Conservation (phyloP, 2,888 invertebrate species). For the Synergus japonicus region DNA sequence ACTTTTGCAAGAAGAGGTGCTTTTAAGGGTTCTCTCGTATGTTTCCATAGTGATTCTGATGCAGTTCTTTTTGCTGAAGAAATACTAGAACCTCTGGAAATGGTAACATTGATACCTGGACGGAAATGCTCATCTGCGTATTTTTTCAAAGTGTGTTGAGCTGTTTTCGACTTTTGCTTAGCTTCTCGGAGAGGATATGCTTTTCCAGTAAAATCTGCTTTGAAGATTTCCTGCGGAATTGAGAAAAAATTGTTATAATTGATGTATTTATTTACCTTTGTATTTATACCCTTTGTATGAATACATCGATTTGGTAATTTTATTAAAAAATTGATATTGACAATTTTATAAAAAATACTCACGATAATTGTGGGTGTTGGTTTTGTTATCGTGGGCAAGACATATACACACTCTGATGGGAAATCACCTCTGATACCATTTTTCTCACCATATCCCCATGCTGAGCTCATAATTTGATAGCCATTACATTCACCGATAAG, state of each 20-base stretch:
- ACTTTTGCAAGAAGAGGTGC: conserved; percentile 90
- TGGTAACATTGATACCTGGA: conserved; percentile 77
- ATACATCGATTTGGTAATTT: background rate
- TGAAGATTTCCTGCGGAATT: conserved; percentile 73
- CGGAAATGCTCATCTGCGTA: conserved; percentile 92
- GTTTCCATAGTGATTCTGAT: conserved; percentile 89
- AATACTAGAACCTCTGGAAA: conserved; percentile 83
- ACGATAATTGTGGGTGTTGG: conserved; percentile 80
- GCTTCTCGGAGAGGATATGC: conserved; percentile 55
- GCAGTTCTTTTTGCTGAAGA: conserved; percentile 83
- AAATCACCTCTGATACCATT: conserved; percentile 89
- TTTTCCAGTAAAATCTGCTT: conserved; percentile 64
- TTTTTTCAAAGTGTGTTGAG: conserved; percentile 89
- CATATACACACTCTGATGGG: conserved; percentile 91
- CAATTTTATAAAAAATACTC: conserved; percentile 35
- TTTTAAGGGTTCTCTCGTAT: conserved; percentile 88
- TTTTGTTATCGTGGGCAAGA: conserved; percentile 88
- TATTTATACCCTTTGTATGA: background rate
- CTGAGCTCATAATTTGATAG: conserved; percentile 84
- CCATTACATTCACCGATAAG: conserved; percentile 88
- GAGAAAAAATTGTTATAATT: background rate
- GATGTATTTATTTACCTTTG: background rate
- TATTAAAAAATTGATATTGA: background rate
- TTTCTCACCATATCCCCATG: conserved; percentile 86
- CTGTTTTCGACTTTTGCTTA: conserved; percentile 80